These are phyloP conservation scores for Digitonthophagus gazella DNA, from an alignment of 2,888 invertebrate species.

Conservation along the genomic window DNA sequence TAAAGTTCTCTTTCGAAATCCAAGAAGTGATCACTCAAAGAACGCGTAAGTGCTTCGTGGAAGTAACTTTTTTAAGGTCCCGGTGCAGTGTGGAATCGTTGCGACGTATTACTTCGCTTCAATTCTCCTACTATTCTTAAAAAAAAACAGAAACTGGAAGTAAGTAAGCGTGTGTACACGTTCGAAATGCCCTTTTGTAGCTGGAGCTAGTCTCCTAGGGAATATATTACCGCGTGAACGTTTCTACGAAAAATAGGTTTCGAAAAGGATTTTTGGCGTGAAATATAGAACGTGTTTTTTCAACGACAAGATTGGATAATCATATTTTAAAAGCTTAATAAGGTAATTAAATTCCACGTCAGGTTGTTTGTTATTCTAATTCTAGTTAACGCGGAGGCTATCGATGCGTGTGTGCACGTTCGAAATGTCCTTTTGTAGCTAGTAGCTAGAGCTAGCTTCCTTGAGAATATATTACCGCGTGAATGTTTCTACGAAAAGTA, in stretches of 20 bases:
- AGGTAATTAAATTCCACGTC: neutral
- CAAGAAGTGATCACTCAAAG: too few relatives aligned
- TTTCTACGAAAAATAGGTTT: neutral
- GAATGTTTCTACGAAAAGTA: neutral
- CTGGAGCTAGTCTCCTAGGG: neutral
- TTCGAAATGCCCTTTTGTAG: neutral
- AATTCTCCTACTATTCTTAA: neutral
- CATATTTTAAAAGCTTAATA: neutral
- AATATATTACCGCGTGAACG: neutral
- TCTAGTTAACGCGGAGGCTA: neutral
- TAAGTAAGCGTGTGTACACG: neutral
- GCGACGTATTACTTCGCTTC: neutral
- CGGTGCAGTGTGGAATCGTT: neutral
- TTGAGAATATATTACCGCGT: neutral
- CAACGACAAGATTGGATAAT: neutral
- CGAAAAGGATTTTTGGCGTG: neutral
- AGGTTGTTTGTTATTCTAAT: constrained; percentile 3
- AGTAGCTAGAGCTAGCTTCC: neutral
- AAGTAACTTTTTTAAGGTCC: too few relatives aligned
- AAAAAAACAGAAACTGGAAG: neutral
- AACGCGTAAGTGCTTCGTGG: too few relatives aligned
- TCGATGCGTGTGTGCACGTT: neutral
- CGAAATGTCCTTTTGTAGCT: neutral
- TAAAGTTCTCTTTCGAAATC: too few relatives aligned
- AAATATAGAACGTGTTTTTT: neutral